Evolutionary conservation across 2,888 invertebrate genomes (phyloP), one percentile per base, ranked within the genome.

Genomic region (Drosophila seclusa): DNA sequence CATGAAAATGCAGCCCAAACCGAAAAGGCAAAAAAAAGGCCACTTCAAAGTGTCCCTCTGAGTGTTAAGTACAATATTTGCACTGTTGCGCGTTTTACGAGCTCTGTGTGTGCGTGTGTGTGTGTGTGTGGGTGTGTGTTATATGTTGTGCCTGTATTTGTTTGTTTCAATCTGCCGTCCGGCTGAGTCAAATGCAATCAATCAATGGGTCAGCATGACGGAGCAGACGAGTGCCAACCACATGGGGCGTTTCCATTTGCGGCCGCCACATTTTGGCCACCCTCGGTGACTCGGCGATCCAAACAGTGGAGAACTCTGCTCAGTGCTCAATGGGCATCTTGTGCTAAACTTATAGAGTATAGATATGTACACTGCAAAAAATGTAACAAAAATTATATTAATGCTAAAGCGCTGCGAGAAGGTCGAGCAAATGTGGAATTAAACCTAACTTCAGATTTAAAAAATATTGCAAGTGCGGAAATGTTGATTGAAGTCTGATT

Each of bases 1-100:
- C 3, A 45, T 45, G 45, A 45, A 45, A 45, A 36, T 29, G 45
- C 65, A 48, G 53, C 27, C 10, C 49, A 27, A 49, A 16, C 13
- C 38, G 1, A 40, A 29, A n/a, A 16, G 3, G 11, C 11, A 36
- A 7, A 24, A n/a, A 4, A 11, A 54, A 24, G 24, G 48, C 68
- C 68, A 68, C 57, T 38, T 58, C 68, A 80, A 75, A 83, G 90
- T 90, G 83, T 81, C 81, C 88, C 86, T 87, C 76, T 70, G 86
- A 73, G 87, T 90, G 90, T 88, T 90, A 90, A 87, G 87, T 88
- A 86, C 82, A 89, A 84, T 89, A 86, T 87, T 89, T 87, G 87
- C 90, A 81, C 75, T 81, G 81, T 78, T 81, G 83, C 86, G 86
- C 86, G 80, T 72, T 86, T 82, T 74, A 80, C 83, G 86, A 82